Base-by-base conservation (phyloP, 2,113 vertebrate genomes). In the Uria aalge region DNA sequence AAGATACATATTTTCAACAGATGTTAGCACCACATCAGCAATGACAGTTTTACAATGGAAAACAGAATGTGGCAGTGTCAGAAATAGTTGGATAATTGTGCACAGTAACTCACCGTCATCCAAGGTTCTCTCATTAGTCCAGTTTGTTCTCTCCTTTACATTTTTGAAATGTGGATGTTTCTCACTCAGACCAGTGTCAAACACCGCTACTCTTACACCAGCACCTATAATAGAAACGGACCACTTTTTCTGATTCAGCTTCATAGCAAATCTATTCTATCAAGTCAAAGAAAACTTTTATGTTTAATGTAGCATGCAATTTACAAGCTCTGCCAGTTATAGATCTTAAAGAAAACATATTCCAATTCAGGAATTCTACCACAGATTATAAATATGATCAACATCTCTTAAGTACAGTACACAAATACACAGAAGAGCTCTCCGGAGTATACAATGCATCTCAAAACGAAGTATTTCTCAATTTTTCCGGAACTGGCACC, bases 111-210 rank as follows among this genome's bases (percentile, higher is more conserved):
- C 92, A 99, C 99, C 99, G 0, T 99, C 99, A 62, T 99, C 99
- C 96, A 99, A 98, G 5, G 99, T 99, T 94, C 99, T 99, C 94
- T 99, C 99, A 20, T 99, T 99, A 60, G 99, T 99, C 99, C 99
- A 99, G 98, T 99, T 99, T 94, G 99, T 99, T 94, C 99, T 98
- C 93, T 99, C 99, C 96, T 99, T 99, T 52, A 99, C 99, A 23
- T 99, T 99, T 97, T 99, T 99, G 97, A 99, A 99, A 95, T 99
- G 99, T 19, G 99, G 99, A 86, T 99, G 99, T 93, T 99, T 99
- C 97, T 99, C 99, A 41, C 99, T 99, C 62, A 99, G 98, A 62
- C 99, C 99, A 53, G 99, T 99, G 95, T 99, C 99, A 97, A 99
- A 99, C 75, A 99, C 99, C 0, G 99, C 99, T 91, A 99, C 99